These are phyloP conservation scores for Vidua macroura DNA, from an alignment of 2,113 vertebrate genomes.

Conservation along the genomic window DNA sequence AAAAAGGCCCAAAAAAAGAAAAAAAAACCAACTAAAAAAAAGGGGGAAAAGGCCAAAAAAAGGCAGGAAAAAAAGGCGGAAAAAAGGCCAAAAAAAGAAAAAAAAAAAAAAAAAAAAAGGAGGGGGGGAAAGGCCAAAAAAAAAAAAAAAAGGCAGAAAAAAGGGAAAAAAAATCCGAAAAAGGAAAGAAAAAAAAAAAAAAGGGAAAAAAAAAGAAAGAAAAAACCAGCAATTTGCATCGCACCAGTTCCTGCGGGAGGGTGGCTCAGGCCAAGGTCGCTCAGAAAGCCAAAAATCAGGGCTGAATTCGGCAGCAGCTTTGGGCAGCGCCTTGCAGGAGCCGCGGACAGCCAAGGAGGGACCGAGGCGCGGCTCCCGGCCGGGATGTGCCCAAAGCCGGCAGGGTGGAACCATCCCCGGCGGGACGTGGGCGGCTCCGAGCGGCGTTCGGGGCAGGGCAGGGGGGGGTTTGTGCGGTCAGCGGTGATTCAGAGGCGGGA, in stretches of 20 bases:
- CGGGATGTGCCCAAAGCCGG: not conserved
- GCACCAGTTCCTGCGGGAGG: rapidly evolving
- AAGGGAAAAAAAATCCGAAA: too few relatives aligned
- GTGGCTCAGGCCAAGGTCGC: not conserved
- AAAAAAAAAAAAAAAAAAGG: not conserved
- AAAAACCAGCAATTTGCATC: not conserved
- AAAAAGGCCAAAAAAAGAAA: too few relatives aligned
- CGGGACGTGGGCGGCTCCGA: too few relatives aligned
- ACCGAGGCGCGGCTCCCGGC: not conserved
- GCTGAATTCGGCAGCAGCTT: not conserved
- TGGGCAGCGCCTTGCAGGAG: not conserved
- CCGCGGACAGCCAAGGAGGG: rapidly evolving
- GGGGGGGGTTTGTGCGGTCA: not conserved
- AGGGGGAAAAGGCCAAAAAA: not conserved
- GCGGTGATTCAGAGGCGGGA: not conserved
- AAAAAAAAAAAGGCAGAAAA: not conserved
- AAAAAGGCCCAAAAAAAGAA: too few relatives aligned
- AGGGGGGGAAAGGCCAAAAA: too few relatives aligned
- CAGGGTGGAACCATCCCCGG: not conserved
- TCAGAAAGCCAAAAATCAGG: rapidly evolving
- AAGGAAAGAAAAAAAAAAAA: not conserved
- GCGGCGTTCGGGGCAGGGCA: not conserved
- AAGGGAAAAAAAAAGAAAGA: not conserved
- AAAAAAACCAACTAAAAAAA: too few relatives aligned
- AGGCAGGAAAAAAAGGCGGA: not conserved